phyloP scores from a whole-genome alignment of 2,113 vertebrate species.

The Phocoena sinus region DNA sequence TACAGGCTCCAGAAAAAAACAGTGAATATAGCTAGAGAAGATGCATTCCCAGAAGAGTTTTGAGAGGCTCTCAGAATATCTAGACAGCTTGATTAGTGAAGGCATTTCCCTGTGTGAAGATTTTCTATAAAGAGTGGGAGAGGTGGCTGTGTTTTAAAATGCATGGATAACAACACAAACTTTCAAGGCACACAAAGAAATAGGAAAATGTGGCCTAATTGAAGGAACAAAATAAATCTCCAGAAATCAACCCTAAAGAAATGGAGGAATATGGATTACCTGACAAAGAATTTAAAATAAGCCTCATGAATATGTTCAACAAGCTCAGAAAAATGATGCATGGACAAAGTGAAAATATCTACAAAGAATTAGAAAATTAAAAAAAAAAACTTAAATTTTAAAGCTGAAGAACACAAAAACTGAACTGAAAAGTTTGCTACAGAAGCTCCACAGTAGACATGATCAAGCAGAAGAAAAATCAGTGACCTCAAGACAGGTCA shows the following conservation, averaged over 20 bases:
- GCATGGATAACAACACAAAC: not conserved
- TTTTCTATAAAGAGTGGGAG: not conserved
- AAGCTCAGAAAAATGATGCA: not conserved
- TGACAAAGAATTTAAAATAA: not conserved
- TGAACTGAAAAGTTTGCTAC: not conserved
- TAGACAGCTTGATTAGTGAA: not conserved
- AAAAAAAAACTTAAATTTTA: not conserved
- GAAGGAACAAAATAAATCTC: not conserved
- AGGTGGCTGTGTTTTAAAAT: not conserved
- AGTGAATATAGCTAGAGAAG: not conserved
- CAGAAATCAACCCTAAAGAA: not conserved
- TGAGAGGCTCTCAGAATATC: not conserved
- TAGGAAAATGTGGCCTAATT: not conserved
- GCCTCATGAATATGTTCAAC: not conserved
- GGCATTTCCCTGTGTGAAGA: not conserved
- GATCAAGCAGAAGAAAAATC: not conserved
- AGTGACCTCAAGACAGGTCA: not conserved
- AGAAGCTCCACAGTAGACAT: not conserved
- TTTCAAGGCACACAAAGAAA: not conserved
- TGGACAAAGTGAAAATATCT: not conserved
- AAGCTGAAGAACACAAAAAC: not conserved
- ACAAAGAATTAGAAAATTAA: not conserved
- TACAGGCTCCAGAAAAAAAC: not conserved
- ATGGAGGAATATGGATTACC: not conserved
- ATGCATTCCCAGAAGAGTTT: not conserved